Percentiles rank a stretch among this genome's conserved stretches.
Evolutionary conservation across 1,140 invertebrate species (phyloP).

Genomic region (Chymomyza costata): DNA sequence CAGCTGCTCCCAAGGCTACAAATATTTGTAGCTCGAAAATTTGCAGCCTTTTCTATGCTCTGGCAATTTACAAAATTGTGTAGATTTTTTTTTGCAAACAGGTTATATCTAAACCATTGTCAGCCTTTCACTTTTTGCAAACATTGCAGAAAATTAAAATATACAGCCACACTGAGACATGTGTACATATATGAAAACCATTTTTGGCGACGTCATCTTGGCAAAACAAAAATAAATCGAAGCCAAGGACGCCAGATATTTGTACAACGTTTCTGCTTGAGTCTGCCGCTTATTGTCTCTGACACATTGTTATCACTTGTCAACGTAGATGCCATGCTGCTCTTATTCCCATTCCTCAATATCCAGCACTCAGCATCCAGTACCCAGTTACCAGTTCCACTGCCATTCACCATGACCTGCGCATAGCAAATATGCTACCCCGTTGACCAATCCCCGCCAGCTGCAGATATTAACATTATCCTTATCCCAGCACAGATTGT

Average conservation of each 20-base stretch:
- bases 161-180: too few species aligned
- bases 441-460: too few species aligned
- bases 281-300: conserved; percentile 28
- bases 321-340: conserved; percentile 29
- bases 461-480: too few species aligned
- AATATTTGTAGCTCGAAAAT: too few species aligned
- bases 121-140: conserved; percentile 55
- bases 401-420: too few species aligned
- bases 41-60: too few species aligned
- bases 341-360: conserved; percentile 6
- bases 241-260: conserved; percentile 55
- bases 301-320: conserved; percentile 68
- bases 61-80: conserved; percentile 20
- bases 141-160: conserved; percentile 45
- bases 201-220: conserved; percentile 41
- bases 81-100: conserved; percentile 46
- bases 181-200: conserved; percentile 12
- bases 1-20: too few species aligned
- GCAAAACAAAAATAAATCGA: conserved; percentile 37
- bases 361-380: neutral
- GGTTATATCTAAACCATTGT: conserved; percentile 37
- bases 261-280: conserved; percentile 2
- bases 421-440: too few species aligned
- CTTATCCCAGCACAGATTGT: conserved; percentile 45
- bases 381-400: neutral